A percentile compares a stretch with the other conserved stretches of the same genome.
Conservation (phyloP, 2,113 vertebrate genomes). For the Casuarius casuarius region DNA sequence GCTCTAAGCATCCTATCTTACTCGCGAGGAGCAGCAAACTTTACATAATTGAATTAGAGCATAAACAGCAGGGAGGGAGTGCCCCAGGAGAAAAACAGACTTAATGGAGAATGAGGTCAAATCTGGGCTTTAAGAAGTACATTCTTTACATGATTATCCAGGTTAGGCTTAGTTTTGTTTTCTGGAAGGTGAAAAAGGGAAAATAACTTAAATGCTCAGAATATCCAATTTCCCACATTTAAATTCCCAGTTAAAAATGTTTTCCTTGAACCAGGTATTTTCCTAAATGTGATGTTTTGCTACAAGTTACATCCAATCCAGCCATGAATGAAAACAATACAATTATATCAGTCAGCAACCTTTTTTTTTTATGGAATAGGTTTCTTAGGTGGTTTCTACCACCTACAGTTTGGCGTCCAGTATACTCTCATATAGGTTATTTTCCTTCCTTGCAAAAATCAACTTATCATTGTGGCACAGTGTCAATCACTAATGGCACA, state of each 20-base stretch:
- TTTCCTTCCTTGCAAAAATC: background rate
- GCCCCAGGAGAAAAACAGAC: background rate
- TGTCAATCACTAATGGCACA: background rate
- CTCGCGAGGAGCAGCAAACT: background rate
- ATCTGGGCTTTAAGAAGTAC: background rate
- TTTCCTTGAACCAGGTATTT: background rate
- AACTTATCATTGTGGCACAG: background rate
- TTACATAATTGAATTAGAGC: background rate
- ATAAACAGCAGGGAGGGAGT: background rate
- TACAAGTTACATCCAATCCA: background rate
- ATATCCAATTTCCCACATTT: background rate
- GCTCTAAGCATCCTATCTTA: background rate
- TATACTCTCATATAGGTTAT: background rate
- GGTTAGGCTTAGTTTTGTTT: background rate
- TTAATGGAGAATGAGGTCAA: background rate
- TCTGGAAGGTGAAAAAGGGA: background rate
- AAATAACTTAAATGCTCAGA: background rate
- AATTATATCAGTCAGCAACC: background rate
- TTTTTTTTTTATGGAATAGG: background rate
- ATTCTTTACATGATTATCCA: background rate
- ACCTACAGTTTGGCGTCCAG: background rate
- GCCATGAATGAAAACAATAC: background rate
- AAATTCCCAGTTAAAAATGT: background rate
- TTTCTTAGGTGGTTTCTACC: constrained; percentile 6
- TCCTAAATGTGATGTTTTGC: background rate